Evolutionary conservation across 2,113 vertebrate genomes (phyloP).

Genomic region (Ammodytes dubius): DNA sequence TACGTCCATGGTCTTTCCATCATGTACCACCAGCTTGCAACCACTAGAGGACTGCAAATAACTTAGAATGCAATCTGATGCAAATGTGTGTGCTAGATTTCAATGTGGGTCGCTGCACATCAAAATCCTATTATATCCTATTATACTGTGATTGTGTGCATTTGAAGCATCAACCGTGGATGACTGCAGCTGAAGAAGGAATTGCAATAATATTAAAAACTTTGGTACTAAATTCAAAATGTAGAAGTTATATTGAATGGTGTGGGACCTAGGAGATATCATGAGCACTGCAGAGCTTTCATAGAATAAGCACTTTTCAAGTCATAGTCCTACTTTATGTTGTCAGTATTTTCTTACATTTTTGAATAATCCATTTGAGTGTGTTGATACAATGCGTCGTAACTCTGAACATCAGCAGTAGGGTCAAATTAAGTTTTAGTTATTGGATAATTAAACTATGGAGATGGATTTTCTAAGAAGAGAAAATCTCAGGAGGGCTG

Average conservation of each 20-base stretch:
- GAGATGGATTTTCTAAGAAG: conserved; percentile 1
- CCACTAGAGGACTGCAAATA: conserved; percentile 65
- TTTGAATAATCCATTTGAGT: neutral
- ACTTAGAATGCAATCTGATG: neutral
- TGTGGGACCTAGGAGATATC: neutral
- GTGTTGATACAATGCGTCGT: neutral
- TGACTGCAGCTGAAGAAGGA: neutral
- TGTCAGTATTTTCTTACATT: neutral
- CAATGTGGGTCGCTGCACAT: neutral
- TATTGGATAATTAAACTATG: neutral
- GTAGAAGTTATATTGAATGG: neutral
- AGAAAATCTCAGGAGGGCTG: neutral
- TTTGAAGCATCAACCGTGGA: neutral
- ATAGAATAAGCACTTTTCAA: neutral
- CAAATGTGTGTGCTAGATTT: neutral
- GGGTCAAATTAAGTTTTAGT: neutral
- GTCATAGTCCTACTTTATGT: neutral
- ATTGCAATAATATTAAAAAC: neutral
- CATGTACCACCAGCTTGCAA: conserved; percentile 26
- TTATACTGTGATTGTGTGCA: neutral
- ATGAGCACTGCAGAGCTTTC: neutral
- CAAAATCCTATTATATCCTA: no score
- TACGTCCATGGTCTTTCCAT: neutral
- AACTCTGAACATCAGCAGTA: neutral
- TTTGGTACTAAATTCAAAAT: neutral